A percentile compares a stretch with the other conserved stretches of the same genome.
phyloP scores from a whole-genome alignment of 2,888 invertebrate genomes.

The Imbricaverruca yamaguchii region DNA sequence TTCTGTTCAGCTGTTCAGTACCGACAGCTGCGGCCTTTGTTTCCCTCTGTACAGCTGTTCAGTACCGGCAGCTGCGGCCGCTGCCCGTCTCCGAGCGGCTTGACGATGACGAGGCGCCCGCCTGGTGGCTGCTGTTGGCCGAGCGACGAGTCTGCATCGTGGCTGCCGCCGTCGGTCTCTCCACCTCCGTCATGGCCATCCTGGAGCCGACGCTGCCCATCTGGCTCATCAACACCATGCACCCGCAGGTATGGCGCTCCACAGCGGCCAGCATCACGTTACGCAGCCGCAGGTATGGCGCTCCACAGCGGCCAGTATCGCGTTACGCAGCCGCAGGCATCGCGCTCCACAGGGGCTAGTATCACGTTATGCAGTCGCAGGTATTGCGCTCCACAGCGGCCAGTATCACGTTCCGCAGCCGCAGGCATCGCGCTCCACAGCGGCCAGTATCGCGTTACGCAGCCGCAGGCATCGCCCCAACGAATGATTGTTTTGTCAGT shows the following conservation, averaged over 20 bases:
- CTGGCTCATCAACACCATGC: conserved; percentile 62
- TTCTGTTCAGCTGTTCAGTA: background rate
- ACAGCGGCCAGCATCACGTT: background rate
- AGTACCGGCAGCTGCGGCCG: background rate
- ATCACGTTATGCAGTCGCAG: background rate
- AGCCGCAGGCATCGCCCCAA: background rate
- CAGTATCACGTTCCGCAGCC: background rate
- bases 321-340: background rate
- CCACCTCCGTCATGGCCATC: conserved; percentile 73
- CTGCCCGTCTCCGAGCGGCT: background rate
- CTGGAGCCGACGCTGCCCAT: conserved; percentile 74
- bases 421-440: background rate
- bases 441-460: background rate
- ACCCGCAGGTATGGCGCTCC: conserved; percentile 49
- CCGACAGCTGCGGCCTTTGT: background rate
- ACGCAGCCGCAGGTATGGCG: background rate
- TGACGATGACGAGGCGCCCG: conserved; percentile 34
- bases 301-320: background rate
- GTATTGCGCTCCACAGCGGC: background rate
- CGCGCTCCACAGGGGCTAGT: background rate
- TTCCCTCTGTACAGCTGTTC: background rate
- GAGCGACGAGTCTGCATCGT: conserved; percentile 53
- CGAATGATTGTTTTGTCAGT: too few relatives aligned
- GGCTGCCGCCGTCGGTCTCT: conserved; percentile 60
- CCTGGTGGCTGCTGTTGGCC: conserved; percentile 52